Base-by-base conservation (phyloP, 2,113 vertebrate genomes). In the Hydrochoerus hydrochaeris region DNA sequence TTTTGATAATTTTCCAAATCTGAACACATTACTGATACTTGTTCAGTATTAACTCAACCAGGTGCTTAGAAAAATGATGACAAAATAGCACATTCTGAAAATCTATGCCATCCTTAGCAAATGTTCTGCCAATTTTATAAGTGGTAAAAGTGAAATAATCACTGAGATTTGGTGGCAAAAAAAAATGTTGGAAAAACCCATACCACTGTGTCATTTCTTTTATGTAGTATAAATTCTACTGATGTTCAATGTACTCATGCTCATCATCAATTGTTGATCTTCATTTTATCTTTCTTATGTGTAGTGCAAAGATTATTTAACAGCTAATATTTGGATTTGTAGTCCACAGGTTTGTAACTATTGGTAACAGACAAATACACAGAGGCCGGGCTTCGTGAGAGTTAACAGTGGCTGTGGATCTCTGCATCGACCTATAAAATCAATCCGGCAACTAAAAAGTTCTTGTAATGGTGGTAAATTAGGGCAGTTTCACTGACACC, bases 1-100 rank as follows among this genome's bases (percentile, higher is more conserved):
- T 81, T 88, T 58, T 62, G 86, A 80, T 95, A 96, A 89, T 90
- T 94, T 93, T 20, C 57, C 63, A 86, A 89, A 95, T 57, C 38
- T 88, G 67, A 96, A 94, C 93, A 83, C 88, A 88, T 60, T 94
- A 75, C 32, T 35, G 65, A 65, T 57, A 73, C 77, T 95, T 67
- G 73, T 94, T 95, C 46, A 91, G 22, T 62, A 92, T 44, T 86
- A 97, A 17, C n/a, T 44, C 85, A 97, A 17, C n/a, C 30, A 83
- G 58, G 63, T 63, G 94, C 73, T 90, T 60, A 88, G 26, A 91
- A 96, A 92, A 94, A 92, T 1, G 26, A 46, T 1, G 85, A 93
- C 26, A 91, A 71, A 94, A 95, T 87, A 78, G 12, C 49, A 67
- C 81, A 28, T 12, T 3, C 14, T 75, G 38, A 71, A 97, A 97